Evolutionary conservation across 2,888 invertebrate genomes (phyloP).

Genomic region (Cryptophagus acutangulus): DNA sequence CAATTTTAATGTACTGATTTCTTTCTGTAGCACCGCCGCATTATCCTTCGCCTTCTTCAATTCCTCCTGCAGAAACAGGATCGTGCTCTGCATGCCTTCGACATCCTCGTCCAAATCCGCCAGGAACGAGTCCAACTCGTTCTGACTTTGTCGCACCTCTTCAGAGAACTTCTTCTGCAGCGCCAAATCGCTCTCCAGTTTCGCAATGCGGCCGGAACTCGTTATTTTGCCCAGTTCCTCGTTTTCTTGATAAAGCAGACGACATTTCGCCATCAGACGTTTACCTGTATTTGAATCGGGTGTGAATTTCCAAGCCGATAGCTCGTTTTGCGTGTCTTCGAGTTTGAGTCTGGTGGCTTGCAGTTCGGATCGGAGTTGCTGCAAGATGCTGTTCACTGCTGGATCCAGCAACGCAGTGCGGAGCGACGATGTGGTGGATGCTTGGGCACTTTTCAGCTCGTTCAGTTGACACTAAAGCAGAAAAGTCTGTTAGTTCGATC

Average conservation of each 20-base stretch:
- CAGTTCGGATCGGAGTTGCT: conserved; percentile 85
- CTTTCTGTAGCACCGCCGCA: conserved; percentile 57
- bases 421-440: conserved; percentile 68
- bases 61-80: conserved; percentile 89
- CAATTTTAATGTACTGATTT: conserved; percentile 44
- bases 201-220: conserved; percentile 89
- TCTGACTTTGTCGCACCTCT: conserved; percentile 94
- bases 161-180: conserved; percentile 93
- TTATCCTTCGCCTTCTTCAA: conserved; percentile 73
- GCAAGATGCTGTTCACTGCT: conserved; percentile 89
- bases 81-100: conserved; percentile 98
- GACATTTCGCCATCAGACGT: conserved; percentile 95
- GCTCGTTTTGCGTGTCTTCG: conserved; percentile 95
- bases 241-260: conserved; percentile 92
- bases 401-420: conserved; percentile 88
- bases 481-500: conserved; percentile 8
- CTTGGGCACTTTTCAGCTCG: conserved; percentile 86
- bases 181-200: conserved; percentile 91
- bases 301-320: conserved; percentile 98
- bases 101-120: conserved; percentile 96
- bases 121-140: conserved; percentile 92
- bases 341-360: conserved; percentile 83
- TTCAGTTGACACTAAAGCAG: conserved; percentile 78
- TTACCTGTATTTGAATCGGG: conserved; percentile 99
- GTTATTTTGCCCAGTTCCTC: conserved; percentile 96